phyloP scores from a whole-genome alignment of 1,140 invertebrate genomes.

The Popillia japonica region DNA sequence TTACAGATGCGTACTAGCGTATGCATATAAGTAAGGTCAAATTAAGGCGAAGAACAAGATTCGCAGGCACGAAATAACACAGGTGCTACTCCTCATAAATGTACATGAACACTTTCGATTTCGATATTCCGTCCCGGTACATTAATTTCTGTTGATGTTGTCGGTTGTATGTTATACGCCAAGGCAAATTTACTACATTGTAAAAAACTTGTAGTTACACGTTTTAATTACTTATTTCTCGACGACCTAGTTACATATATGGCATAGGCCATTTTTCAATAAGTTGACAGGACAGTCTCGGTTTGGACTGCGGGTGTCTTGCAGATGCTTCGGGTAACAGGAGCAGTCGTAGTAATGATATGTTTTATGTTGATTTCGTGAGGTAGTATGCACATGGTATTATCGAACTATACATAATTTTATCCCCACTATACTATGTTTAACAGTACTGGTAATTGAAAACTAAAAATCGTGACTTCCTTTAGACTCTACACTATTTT shows the following conservation, averaged over 20 bases:
- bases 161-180: neutral
- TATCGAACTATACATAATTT: slow-evolving; percentile 8
- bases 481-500: neutral
- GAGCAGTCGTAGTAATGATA: slow-evolving; percentile 33
- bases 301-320: slow-evolving; percentile 28
- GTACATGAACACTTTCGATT: slow-evolving; percentile 29
- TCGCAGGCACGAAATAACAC: neutral
- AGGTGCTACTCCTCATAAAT: slow-evolving; percentile 34
- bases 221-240: slow-evolving; percentile 36
- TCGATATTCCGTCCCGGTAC: slow-evolving; percentile 16
- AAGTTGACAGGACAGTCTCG: slow-evolving; percentile 27
- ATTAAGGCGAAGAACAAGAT: slow-evolving; percentile 8
- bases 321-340: slow-evolving; percentile 37
- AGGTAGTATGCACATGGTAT: slow-evolving; percentile 34
- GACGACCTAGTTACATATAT: slow-evolving; percentile 29
- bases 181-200: slow-evolving; percentile 27
- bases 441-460: slow-evolving; percentile 8
- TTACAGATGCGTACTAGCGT: neutral
- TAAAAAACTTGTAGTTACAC: slow-evolving; percentile 35
- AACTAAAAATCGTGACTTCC: slow-evolving; percentile 17
- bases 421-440: slow-evolving; percentile 16
- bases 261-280: slow-evolving; percentile 19
- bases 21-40: neutral
- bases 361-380: slow-evolving; percentile 37
- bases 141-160: slow-evolving; percentile 27